Evolutionary conservation across 1,140 invertebrate species (phyloP).

Genomic region (Octopus sinensis): DNA sequence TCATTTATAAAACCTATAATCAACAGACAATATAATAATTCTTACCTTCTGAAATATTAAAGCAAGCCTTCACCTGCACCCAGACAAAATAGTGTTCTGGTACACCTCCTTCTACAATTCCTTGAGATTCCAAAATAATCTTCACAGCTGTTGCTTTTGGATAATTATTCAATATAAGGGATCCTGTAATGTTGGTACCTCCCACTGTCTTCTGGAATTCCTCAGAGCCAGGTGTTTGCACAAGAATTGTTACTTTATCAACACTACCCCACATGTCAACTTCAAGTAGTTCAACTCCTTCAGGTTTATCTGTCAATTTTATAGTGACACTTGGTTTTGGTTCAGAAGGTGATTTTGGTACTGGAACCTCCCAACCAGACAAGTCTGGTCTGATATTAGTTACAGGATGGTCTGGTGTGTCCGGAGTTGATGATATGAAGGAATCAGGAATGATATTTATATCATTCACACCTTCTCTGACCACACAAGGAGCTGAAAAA

Average conservation of each 20-base stretch:
- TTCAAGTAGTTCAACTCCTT: background rate
- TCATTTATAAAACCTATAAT: too few relatives aligned
- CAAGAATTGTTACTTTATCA: background rate
- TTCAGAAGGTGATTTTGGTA: background rate
- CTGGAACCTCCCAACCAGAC: background rate
- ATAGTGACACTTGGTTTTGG: background rate
- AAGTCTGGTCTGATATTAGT: background rate
- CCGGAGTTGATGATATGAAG: background rate
- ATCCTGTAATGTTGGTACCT: background rate
- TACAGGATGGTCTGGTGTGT: background rate
- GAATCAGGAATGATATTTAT: background rate
- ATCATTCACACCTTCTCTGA: background rate
- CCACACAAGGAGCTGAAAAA: background rate
- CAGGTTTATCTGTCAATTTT: background rate
- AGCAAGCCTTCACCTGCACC: background rate
- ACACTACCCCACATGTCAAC: background rate
- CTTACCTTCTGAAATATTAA: background rate
- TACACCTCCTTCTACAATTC: background rate
- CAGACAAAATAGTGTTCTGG: background rate
- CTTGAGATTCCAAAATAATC: background rate
- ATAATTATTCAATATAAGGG: background rate
- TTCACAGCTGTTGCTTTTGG: background rate
- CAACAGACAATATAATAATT: too few relatives aligned
- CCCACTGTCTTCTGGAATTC: background rate
- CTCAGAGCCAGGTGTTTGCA: background rate